phyloP scores from a whole-genome alignment of 2,113 vertebrate species.

The Brachypodius melanocephalos region DNA sequence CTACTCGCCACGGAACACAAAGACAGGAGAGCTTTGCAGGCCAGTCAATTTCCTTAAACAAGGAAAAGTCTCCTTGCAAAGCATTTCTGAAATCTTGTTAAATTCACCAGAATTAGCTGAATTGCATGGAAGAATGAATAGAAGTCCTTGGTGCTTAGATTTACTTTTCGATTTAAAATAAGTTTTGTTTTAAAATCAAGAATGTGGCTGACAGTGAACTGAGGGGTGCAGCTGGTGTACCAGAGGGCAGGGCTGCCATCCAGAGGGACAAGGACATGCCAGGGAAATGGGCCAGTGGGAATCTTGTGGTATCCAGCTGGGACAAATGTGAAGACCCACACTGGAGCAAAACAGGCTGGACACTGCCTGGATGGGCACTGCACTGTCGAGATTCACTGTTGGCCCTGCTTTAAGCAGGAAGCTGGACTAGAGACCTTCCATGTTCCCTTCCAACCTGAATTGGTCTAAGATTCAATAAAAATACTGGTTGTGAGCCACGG shows the following conservation, averaged over 20 bases:
- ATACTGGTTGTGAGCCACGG: not conserved
- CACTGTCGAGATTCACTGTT: not conserved
- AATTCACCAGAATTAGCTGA: not conserved
- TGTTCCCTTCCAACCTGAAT: not conserved
- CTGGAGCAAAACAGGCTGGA: rapidly evolving
- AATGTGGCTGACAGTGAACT: not conserved
- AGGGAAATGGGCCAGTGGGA: rapidly evolving
- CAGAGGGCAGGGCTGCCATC: not conserved
- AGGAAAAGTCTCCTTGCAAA: not conserved
- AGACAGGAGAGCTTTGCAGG: not conserved
- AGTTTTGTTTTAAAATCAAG: not conserved
- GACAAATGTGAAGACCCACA: not conserved
- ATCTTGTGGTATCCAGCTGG: not conserved
- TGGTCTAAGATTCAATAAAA: not conserved
- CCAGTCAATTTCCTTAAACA: not conserved
- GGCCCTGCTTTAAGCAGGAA: not conserved
- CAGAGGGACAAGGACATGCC: not conserved
- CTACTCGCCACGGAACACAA: not conserved
- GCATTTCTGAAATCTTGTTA: not conserved
- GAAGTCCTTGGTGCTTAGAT: not conserved
- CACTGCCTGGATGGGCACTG: not conserved
- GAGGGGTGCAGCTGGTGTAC: not conserved
- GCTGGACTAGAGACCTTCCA: not conserved
- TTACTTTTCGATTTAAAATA: not conserved
- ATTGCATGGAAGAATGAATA: not conserved